Evolutionary conservation across 2,797 vertebrate genomes (phyloP).

Genomic region (Tiaroga cobitis): DNA sequence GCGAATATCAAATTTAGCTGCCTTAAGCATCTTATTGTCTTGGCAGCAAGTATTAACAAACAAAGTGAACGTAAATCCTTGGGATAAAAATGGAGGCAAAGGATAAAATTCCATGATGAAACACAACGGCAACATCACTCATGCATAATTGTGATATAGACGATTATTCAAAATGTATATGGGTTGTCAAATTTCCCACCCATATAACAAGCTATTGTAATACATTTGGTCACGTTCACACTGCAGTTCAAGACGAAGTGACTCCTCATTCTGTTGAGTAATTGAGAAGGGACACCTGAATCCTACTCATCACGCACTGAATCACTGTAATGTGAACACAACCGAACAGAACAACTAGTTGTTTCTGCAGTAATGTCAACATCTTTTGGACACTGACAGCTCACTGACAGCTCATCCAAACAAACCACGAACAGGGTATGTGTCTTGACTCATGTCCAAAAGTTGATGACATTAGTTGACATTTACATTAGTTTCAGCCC

Average conservation of each 20-base stretch:
- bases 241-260: neutral
- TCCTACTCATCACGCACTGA: neutral
- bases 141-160: too few relatives aligned
- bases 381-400: neutral
- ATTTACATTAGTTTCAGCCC: neutral
- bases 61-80: too few relatives aligned
- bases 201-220: neutral
- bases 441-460: neutral
- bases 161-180: neutral
- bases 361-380: neutral
- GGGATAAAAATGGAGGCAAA: too few relatives aligned
- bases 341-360: neutral
- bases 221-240: neutral
- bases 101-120: too few relatives aligned
- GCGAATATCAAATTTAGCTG: too few relatives aligned
- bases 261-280: neutral
- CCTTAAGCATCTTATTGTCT: too few relatives aligned
- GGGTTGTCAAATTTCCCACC: neutral
- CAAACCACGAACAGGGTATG: neutral
- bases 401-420: neutral
- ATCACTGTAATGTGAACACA: neutral
- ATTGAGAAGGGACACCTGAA: neutral
- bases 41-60: too few relatives aligned
- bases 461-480: neutral
- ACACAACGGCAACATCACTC: too few relatives aligned